A percentile compares a stretch with the other conserved stretches of the same genome.
Conservation (phyloP, 2,113 vertebrate genomes). For the Empidonax alnorum region DNA sequence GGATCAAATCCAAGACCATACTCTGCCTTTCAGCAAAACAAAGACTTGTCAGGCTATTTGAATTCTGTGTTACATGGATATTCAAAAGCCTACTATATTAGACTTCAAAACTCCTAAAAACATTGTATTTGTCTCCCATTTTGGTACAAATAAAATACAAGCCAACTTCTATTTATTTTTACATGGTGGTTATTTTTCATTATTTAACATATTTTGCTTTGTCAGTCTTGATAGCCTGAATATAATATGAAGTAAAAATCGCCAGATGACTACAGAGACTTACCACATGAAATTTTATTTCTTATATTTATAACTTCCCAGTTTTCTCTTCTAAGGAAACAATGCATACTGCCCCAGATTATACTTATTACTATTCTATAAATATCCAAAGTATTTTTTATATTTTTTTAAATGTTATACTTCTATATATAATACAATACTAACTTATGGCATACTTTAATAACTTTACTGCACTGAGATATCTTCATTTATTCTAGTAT, state of each 20-base stretch:
- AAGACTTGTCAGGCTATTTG: neutral
- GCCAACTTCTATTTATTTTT: neutral
- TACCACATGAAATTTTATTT: neutral
- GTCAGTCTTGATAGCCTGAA: neutral
- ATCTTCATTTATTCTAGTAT: conserved; percentile 28
- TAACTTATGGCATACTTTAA: neutral
- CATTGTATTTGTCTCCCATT: neutral
- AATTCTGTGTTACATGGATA: neutral
- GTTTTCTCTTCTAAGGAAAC: neutral
- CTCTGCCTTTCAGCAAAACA: neutral
- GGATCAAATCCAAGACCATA: neutral
- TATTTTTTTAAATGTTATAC: neutral
- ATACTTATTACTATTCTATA: neutral
- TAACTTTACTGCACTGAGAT: neutral
- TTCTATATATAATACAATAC: neutral
- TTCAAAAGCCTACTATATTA: neutral
- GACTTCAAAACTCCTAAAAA: neutral
- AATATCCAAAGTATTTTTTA: neutral
- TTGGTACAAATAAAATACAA: neutral
- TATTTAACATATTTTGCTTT: neutral
- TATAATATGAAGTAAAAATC: neutral
- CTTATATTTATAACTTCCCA: neutral
- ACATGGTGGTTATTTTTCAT: neutral
- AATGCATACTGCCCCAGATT: neutral
- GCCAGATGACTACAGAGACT: neutral